Evolutionary conservation across 2,113 vertebrate genomes (phyloP), one percentile per base, ranked within the genome.

Genomic region (Coryphaenoides rupestris): DNA sequence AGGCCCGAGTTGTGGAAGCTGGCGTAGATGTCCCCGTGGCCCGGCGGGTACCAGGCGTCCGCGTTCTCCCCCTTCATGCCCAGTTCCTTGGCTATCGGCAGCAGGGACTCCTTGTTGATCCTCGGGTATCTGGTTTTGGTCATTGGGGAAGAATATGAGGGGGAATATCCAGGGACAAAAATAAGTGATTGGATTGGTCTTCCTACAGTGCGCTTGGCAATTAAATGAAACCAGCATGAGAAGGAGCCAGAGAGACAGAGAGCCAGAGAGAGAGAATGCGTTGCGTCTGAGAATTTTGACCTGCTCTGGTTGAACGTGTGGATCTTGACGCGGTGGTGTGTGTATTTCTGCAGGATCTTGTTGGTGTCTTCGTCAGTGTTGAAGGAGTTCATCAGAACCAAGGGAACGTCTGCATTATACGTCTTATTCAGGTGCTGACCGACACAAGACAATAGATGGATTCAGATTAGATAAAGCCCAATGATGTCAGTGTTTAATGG

Each of bases 301-400:
- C 95, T 98, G 96, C 96, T 99, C 89, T 99, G 96, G 88, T 98
- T 99, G 81, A 99, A 99, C 58, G 95, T 98, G 76, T 98, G 93
- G 55, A 99, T 99, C 79, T 95, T 94, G 83, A 99, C 93, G 2
- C 88, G 87, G 81, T 94, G 96, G 75, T 98, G 96, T 60, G 90
- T 92, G 75, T 99, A 99, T 52, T 99, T 99, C 91, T 95, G 95
- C 80, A 98, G 81, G 84, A 99, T 99, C 88, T 99, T 99, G 85
- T 95, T 96, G 0, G 96, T 99, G 86, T 99, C 96, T 0, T 99
- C 96, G 2, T 98, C 94, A 0, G 96, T 99, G 86, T 99, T 99
- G 90, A 99, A 98, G 76, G 95, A 98, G 77, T 99, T 99, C 96
- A 99, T 99, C 65, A 99, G 91, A 59, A 98, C 96, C 3, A 99